Evolutionary conservation across 2,113 vertebrate genomes (phyloP).

Genomic region (Xiphophorus maculatus): DNA sequence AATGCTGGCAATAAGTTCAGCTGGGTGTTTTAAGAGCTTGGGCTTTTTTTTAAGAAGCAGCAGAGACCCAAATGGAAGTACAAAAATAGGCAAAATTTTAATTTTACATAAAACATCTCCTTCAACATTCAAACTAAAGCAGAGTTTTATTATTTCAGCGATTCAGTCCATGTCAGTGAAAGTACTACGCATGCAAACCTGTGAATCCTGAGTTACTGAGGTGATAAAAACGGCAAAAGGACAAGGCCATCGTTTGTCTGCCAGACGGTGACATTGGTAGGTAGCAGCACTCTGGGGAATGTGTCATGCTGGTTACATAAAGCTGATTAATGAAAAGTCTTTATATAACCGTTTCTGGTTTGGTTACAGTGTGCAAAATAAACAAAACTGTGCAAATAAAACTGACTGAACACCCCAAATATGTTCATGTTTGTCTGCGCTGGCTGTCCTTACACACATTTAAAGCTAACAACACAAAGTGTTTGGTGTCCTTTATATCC

Average conservation of each 20-base stretch:
- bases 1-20: too few species aligned
- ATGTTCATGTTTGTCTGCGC: conserved; percentile 10
- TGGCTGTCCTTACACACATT: neutral
- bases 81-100: too few species aligned
- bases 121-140: neutral
- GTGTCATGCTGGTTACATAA: conserved; percentile 53
- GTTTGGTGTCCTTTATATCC: neutral
- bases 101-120: too few species aligned
- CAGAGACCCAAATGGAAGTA: too few species aligned
- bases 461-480: neutral
- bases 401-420: conserved; percentile 29
- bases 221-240: conserved; percentile 2
- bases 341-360: conserved; percentile 47
- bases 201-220: neutral
- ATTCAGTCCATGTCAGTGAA: neutral
- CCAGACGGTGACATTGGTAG: conserved; percentile 42
- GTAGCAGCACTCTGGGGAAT: conserved; percentile 63
- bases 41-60: too few species aligned
- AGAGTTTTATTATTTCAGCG: neutral
- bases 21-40: too few species aligned
- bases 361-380: conserved; percentile 22
- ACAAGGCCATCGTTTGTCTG: conserved; percentile 5
- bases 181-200: neutral
- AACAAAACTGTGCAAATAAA: conserved; percentile 54
- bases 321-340: conserved; percentile 56